Evolutionary conservation across 2,113 vertebrate genomes (phyloP).

Genomic region (Neotoma lepida): DNA sequence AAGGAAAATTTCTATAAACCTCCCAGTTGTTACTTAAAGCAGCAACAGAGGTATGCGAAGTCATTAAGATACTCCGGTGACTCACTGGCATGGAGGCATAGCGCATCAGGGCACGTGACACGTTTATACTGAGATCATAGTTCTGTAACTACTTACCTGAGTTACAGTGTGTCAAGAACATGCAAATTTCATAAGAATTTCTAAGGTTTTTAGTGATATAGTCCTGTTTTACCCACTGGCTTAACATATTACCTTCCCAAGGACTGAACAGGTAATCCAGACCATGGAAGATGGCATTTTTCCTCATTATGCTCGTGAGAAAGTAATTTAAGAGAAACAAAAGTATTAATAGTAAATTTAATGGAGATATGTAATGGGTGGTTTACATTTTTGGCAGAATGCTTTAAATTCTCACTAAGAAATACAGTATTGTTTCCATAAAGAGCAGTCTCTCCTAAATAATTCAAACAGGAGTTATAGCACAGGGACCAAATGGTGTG

Average conservation of each 20-base stretch:
- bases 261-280: neutral
- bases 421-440: neutral
- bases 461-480: neutral
- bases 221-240: neutral
- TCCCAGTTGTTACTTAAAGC: neutral
- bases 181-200: neutral
- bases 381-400: neutral
- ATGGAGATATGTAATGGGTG: neutral
- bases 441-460: neutral
- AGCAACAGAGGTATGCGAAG: neutral
- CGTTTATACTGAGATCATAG: neutral
- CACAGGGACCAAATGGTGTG: neutral
- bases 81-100: neutral
- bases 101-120: neutral
- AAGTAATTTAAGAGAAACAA: constrained; percentile 9
- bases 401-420: neutral
- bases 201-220: neutral
- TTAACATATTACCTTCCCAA: neutral
- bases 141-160: neutral
- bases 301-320: neutral
- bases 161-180: neutral
- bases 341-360: neutral
- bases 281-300: neutral
- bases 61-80: neutral
- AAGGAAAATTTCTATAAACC: neutral